A percentile compares a stretch with the other conserved stretches of the same genome.
Conservation (phyloP, 1,140 invertebrate species). For the Meloidogyne floridensis region DNA sequence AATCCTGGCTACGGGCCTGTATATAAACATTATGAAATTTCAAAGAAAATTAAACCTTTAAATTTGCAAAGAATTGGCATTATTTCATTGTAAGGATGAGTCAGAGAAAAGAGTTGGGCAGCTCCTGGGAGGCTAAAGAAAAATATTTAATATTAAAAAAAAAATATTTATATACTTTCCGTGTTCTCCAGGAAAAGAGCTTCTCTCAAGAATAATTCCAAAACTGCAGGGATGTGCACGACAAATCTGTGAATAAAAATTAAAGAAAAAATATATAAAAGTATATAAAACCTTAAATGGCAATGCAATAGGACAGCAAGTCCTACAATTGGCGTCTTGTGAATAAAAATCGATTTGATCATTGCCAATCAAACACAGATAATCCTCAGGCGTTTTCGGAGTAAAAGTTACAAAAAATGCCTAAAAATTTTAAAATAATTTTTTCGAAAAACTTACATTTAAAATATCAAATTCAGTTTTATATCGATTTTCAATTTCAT, state of each 20-base stretch:
- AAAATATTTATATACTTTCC: conserved; percentile 14
- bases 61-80: conserved; percentile 42
- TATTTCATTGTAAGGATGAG: conserved; percentile 42
- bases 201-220: conserved; percentile 35
- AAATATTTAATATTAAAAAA: background rate
- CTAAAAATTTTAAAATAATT: conserved; percentile 24
- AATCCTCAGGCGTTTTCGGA: conserved; percentile 35
- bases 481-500: conserved; percentile 24
- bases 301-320: conserved; percentile 29
- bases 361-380: conserved; percentile 35
- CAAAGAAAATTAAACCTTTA: conserved; percentile 5
- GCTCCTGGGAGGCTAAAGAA: conserved; percentile 22
- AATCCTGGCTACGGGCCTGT: too few species aligned
- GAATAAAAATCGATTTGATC: conserved; percentile 39
- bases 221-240: conserved; percentile 31
- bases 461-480: conserved; percentile 35
- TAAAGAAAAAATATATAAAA: background rate
- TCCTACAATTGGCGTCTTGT: conserved; percentile 16
- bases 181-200: conserved; percentile 31
- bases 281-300: conserved; percentile 28
- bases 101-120: conserved; percentile 38
- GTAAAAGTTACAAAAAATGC: conserved; percentile 40
- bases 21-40: background rate
- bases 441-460: conserved; percentile 20
- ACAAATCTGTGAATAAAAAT: conserved; percentile 25